These are phyloP conservation scores for Argyra leucocephala DNA, from an alignment of 2,888 invertebrate genomes.

Conservation along the genomic window DNA sequence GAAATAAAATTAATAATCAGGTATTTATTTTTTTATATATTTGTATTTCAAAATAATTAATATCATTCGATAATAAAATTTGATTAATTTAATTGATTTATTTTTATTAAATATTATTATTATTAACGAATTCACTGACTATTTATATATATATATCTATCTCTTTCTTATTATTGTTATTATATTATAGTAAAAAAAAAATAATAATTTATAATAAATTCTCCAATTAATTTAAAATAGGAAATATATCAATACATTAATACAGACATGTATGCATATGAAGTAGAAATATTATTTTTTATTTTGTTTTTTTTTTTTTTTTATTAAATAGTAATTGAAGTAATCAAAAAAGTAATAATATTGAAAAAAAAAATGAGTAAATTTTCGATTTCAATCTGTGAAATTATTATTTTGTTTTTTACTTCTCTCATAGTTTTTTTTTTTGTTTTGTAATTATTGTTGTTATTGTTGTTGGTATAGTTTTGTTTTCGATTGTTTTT, in stretches of 20 bases:
- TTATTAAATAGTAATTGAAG: constrained; percentile 4
- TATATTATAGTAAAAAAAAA: too few relatives aligned
- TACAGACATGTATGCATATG: too few relatives aligned
- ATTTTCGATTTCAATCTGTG: background rate
- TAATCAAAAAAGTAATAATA: background rate
- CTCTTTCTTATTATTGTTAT: too few relatives aligned
- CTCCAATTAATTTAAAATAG: too few relatives aligned
- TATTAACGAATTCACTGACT: too few relatives aligned
- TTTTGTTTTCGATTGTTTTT: background rate
- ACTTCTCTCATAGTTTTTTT: background rate
- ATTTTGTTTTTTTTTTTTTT: too few relatives aligned
- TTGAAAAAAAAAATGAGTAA: background rate
- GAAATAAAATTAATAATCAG: too few relatives aligned
- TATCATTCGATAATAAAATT: background rate
- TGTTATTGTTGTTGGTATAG: background rate
- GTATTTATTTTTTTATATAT: too few relatives aligned
- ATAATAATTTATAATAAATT: too few relatives aligned
- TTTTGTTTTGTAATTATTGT: background rate
- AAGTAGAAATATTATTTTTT: too few relatives aligned
- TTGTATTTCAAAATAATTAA: background rate
- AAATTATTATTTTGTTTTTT: background rate
- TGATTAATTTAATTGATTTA: background rate
- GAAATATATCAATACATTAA: too few relatives aligned
- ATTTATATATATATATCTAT: too few relatives aligned
- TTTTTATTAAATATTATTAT: background rate